Percentiles rank a stretch among this genome's conserved stretches.
These are phyloP conservation scores for Dasysyrphus albostriatus DNA, from an alignment of 2,888 invertebrate genomes.

Conservation along the genomic window DNA sequence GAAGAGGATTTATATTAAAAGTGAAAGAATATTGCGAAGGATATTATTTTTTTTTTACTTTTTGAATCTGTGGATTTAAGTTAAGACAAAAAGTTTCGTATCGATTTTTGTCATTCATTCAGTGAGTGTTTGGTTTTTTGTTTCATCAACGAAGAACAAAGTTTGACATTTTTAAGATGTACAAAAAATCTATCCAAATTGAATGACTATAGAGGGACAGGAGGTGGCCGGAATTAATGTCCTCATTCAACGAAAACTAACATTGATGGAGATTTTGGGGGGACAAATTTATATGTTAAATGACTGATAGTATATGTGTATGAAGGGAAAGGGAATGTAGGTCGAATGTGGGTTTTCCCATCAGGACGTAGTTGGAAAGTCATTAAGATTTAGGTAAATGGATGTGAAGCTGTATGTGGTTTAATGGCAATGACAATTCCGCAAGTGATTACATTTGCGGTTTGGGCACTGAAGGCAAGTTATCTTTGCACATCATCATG, in stretches of 20 bases:
- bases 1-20: conserved; percentile 19
- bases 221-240: conserved; percentile 13
- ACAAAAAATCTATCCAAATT: conserved; percentile 3
- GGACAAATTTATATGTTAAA: conserved; percentile 7
- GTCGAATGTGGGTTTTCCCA: neutral
- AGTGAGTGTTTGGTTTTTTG: neutral
- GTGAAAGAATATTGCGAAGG: conserved; percentile 37
- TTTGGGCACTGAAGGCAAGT: conserved; percentile 1
- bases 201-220: neutral
- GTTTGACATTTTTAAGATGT: conserved; percentile 45
- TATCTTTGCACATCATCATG: conserved; percentile 1
- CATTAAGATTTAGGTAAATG: conserved; percentile 56
- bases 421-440: conserved; percentile 61
- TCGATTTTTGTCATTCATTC: conserved; percentile 17
- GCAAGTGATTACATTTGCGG: conserved; percentile 54
- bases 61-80: neutral
- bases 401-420: conserved; percentile 42
- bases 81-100: conserved; percentile 19
- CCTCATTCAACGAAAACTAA: conserved; percentile 5
- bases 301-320: neutral
- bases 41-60: neutral
- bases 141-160: conserved; percentile 5
- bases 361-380: conserved; percentile 48
- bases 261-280: conserved; percentile 16
- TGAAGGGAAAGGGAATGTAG: neutral